Base-by-base conservation (phyloP, 2,888 invertebrate species). In the Heliconius erato region DNA sequence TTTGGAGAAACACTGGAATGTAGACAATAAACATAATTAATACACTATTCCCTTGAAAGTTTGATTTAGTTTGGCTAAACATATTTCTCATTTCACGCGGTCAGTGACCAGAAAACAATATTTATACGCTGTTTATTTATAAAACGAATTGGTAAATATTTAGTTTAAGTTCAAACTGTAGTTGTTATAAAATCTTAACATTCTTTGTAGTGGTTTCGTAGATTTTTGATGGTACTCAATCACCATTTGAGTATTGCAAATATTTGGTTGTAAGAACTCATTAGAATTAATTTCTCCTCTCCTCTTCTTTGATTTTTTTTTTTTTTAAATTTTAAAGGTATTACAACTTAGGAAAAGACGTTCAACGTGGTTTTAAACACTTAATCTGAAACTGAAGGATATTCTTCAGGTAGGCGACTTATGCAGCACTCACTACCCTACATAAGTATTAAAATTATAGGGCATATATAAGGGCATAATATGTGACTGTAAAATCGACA, bases 1-100 rank as follows among this genome's bases (percentile, higher is more conserved):
- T 81, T 80, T 68, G 79, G 71, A 81, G 72, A 44, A 59, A 63
- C 78, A 40, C 59, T 81, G 80, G 79, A 84, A 81, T 79, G 79
- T 77, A 32, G 68, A 59, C 74, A 77, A 81, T 77, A 71, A 77
- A 81, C 40, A 79, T 79, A 67, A 74, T 74, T n/a, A 19, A 69
- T 78, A 49, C 32, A 49, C 23, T 44, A 59, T 40, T 32, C 44
- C 2, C 7, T n/a, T 16, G 35, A 80, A 63, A 40, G 54, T 67
- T 69, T 28, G 35, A 44, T 44, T 79, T n/a, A 65, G 54, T 35
- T 77, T 63, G 54, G 49, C 35, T 77, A 72, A 65, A 76, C 79
- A 11, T 71, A 74, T 71, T 81, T 59, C 23, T 59, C 32, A 74
- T 40, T 40, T 40, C 40, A 74, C 69, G 26, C 59, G 80, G 83